These are phyloP conservation scores for Melanostigma gelatinosum DNA, from an alignment of 2,113 vertebrate genomes.

Conservation along the genomic window DNA sequence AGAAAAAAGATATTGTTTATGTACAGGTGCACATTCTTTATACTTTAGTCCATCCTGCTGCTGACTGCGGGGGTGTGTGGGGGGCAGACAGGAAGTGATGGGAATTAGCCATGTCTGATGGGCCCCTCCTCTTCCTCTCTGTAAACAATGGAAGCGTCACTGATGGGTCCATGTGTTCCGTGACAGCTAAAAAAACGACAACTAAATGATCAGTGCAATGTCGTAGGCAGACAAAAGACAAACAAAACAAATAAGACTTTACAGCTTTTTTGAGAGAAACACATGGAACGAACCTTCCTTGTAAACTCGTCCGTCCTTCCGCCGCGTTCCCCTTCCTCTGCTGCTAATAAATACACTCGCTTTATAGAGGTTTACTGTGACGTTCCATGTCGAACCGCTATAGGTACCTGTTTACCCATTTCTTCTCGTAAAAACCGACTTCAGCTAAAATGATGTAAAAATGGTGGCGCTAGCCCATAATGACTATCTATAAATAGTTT, in stretches of 20 bases:
- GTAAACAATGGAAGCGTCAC: slow-evolving; percentile 85
- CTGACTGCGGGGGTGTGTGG: slow-evolving; percentile 68
- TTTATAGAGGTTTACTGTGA: slow-evolving; percentile 28
- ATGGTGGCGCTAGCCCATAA: slow-evolving; percentile 62
- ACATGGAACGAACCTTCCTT: slow-evolving; percentile 66
- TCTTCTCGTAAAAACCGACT: slow-evolving; percentile 60
- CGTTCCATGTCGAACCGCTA: slow-evolving; percentile 26
- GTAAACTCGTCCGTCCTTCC: slow-evolving; percentile 54
- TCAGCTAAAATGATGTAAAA: slow-evolving; percentile 68
- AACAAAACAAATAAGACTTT: slow-evolving; percentile 59
- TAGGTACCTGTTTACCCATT: slow-evolving; percentile 19
- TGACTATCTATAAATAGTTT: slow-evolving; percentile 81
- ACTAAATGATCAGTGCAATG: slow-evolving; percentile 88
- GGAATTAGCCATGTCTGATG: slow-evolving; percentile 59
- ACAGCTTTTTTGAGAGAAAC: slow-evolving; percentile 56
- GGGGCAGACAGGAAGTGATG: slow-evolving; percentile 50
- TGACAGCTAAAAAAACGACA: slow-evolving; percentile 75
- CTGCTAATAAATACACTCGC: slow-evolving; percentile 73
- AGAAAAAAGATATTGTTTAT: slow-evolving; percentile 84
- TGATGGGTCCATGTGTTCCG: slow-evolving; percentile 75
- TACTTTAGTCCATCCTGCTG: slow-evolving; percentile 82
- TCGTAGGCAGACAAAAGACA: slow-evolving; percentile 79
- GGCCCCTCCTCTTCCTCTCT: slow-evolving; percentile 78
- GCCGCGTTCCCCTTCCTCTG: slow-evolving; percentile 3
- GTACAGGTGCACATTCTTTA: slow-evolving; percentile 96